Evolutionary conservation across 2,113 vertebrate species (phyloP), one percentile per base, ranked within the genome.

Genomic region (Gasterosteus nipponicus): DNA sequence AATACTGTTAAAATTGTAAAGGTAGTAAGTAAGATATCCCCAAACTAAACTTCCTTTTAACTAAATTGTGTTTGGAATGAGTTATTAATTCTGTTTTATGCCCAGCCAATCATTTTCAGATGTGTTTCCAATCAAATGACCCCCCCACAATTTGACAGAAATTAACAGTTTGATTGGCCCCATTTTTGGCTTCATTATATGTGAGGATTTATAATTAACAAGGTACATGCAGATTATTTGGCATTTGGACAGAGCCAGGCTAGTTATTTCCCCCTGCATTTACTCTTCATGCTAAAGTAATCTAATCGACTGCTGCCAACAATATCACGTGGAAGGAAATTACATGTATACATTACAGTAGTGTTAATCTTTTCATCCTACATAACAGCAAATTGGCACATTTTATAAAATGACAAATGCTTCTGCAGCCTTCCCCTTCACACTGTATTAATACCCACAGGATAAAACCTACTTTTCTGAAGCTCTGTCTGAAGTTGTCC

Each of bases 401-500:
- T 41, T 41, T 9, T 41, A 10, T 41, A 41, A 41, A 7, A 41
- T 41, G 2, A 7, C 3, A 41, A 9, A 7, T n/a, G 4, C 49
- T 53, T 53, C 49, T 22, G n/a, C 47, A 51, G n/a, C 47, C 12
- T 51, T 51, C 9, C 9, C 10, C 49, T 22, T 22, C 10, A 10
- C 49, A 51, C 19, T 4, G 9, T 22, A 22, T 22, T 51, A 51
- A 22, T 51, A 22, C 49, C 19, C 49, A 51, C 8, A 22, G 19
- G 9, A 51, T 22, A 10, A 14, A 35, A 46, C 87, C 1, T 75
- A 96, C 96, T 83, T 97, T 97, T 86, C 89, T 96, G 93, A 98
- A 98, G 76, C 97, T 98, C 92, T 97, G 96, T 80, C 95, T 96
- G 93, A 99, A 98, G 95, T 97, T 98, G 90, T 99, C 96, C 0